These are phyloP conservation scores for Myotis pilosus DNA, from an alignment of 2,797 vertebrate genomes.

Conservation along the genomic window DNA sequence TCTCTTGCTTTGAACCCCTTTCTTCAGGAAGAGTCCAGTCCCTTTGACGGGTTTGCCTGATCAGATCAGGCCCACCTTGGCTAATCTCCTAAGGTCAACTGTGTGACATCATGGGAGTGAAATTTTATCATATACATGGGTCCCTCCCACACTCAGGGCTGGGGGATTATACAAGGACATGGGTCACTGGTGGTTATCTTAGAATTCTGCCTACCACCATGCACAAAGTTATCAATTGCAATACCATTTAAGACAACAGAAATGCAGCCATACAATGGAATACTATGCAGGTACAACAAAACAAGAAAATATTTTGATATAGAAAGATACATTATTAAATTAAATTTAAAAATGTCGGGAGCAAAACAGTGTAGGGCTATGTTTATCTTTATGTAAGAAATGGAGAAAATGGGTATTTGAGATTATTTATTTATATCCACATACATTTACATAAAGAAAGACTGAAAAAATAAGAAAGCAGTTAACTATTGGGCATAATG, in stretches of 20 bases:
- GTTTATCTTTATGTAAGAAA: background rate
- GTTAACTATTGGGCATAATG: background rate
- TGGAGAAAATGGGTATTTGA: background rate
- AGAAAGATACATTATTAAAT: background rate
- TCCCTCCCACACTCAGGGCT: background rate
- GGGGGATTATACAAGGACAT: background rate
- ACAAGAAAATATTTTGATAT: background rate
- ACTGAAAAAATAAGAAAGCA: background rate
- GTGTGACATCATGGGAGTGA: background rate
- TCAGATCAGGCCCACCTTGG: background rate
- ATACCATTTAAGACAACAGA: background rate
- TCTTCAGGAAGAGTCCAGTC: background rate
- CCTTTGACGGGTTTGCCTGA: background rate
- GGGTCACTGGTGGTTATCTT: background rate
- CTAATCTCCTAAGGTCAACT: background rate
- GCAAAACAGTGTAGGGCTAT: background rate
- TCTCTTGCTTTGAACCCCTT: background rate
- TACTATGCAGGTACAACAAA: background rate
- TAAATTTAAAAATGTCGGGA: background rate
- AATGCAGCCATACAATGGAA: background rate
- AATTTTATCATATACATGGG: background rate
- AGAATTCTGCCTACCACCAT: background rate
- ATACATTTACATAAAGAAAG: background rate
- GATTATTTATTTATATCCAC: background rate
- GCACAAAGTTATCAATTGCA: background rate